Evolutionary conservation across 2,888 invertebrate species (phyloP).

Genomic region (Hesperia comma): DNA sequence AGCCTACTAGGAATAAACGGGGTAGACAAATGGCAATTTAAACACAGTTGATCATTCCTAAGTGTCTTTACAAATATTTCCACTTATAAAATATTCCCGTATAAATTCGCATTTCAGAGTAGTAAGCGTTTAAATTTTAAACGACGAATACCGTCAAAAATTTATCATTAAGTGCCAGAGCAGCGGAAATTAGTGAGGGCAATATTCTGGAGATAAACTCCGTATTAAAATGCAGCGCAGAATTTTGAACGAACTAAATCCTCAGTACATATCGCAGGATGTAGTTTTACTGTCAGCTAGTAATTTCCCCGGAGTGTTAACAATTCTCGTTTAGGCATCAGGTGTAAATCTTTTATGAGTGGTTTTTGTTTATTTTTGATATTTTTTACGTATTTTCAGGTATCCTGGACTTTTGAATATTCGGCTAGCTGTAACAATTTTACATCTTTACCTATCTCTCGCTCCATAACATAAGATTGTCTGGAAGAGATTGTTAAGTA

Average conservation of each 20-base stretch:
- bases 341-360: background rate
- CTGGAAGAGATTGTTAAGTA: too few species aligned
- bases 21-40: too few species aligned
- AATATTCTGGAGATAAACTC: slow-evolving; percentile 17
- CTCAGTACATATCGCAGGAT: slow-evolving; percentile 3
- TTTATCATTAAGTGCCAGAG: background rate
- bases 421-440: too few species aligned
- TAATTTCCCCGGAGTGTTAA: slow-evolving; percentile 22
- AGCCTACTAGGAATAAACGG: too few species aligned
- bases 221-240: slow-evolving; percentile 16
- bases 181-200: slow-evolving; percentile 9
- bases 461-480: too few species aligned
- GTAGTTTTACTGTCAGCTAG: slow-evolving; percentile 6
- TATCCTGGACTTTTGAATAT: too few species aligned
- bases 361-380: background rate
- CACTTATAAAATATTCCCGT: too few species aligned
- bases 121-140: background rate
- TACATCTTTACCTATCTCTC: too few species aligned
- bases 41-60: too few species aligned
- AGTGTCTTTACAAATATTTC: too few species aligned
- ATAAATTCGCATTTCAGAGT: too few species aligned
- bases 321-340: slow-evolving; percentile 7
- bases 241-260: slow-evolving; percentile 30
- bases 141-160: slow-evolving; percentile 2
- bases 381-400: too few species aligned